Conservation (phyloP, 2,888 invertebrate species). For the Rhimphoctona megacephalus region DNA sequence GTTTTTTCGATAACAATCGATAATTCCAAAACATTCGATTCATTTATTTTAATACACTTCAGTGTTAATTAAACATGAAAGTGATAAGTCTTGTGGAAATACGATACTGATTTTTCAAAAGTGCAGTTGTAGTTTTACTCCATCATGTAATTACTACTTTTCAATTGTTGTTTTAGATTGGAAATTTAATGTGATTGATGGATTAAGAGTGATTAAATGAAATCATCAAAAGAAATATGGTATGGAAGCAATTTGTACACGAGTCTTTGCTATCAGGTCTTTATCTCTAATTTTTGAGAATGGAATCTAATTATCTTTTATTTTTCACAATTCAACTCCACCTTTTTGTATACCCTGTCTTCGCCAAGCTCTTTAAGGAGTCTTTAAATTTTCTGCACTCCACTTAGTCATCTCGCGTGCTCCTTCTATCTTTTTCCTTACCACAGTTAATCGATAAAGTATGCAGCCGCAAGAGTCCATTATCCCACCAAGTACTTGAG, state of each 20-base stretch:
- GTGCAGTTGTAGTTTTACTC: neutral
- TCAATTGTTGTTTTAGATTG: too few relatives aligned
- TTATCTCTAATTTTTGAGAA: neutral
- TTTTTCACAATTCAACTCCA: conserved; percentile 23
- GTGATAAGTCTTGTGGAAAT: neutral
- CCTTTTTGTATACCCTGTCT: conserved; percentile 21
- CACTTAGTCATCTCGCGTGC: conserved; percentile 15
- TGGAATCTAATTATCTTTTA: neutral
- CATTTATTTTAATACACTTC: neutral
- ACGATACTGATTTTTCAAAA: neutral
- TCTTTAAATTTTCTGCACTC: conserved; percentile 61
- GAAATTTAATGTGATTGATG: neutral
- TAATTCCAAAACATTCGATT: conserved; percentile 6
- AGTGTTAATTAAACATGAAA: neutral
- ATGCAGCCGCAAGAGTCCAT: conserved; percentile 61
- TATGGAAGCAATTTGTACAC: neutral
- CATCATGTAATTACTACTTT: neutral
- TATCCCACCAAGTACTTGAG: conserved; percentile 55
- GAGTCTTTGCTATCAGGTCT: neutral
- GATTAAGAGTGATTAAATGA: neutral
- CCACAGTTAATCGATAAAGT: conserved; percentile 70
- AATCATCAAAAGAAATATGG: neutral
- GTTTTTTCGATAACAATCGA: conserved; percentile 32
- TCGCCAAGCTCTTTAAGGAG: conserved; percentile 62
- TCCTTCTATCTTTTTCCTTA: conserved; percentile 28